phyloP scores from a whole-genome alignment of 2,113 vertebrate species.

The Perca flavescens region DNA sequence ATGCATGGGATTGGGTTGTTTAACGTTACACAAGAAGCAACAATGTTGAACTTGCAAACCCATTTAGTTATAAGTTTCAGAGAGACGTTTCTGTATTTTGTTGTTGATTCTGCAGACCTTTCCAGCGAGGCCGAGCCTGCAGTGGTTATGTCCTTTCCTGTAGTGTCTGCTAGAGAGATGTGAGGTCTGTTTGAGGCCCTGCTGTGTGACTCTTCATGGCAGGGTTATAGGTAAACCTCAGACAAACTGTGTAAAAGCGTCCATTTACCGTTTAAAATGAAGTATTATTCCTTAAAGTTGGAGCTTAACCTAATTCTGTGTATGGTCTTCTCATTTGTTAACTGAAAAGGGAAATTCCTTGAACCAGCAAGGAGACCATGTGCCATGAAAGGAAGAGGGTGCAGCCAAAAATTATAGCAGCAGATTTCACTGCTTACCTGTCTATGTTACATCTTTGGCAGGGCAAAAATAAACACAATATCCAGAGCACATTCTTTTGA shows the following conservation, averaged over 20 bases:
- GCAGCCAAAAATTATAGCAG: not conserved
- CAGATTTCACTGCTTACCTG: not conserved
- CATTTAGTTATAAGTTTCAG: not conserved
- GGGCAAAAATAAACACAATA: not conserved
- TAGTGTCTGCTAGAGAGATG: constrained; percentile 80
- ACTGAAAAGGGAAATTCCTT: fast-evolving
- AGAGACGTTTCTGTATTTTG: too few species aligned
- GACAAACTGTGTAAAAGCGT: constrained; percentile 47
- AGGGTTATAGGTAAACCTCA: constrained; percentile 84
- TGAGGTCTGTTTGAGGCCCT: constrained; percentile 86
- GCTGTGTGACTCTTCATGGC: constrained; percentile 64
- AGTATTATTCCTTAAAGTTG: too few species aligned
- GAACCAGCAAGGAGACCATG: not conserved
- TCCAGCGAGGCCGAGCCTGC: constrained; percentile 72
- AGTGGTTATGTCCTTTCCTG: constrained; percentile 81
- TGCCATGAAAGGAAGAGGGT: not conserved
- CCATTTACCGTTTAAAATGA: not conserved
- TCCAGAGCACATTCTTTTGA: not conserved
- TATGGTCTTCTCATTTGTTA: not conserved
- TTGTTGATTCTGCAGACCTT: constrained; percentile 47
- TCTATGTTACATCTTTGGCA: not conserved
- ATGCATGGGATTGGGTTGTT: not conserved
- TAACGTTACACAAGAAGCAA: not conserved
- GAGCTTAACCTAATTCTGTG: too few species aligned
- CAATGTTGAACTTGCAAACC: too few species aligned